These are phyloP conservation scores for Sphaerophoria rueppellii DNA, from an alignment of 2,888 invertebrate species.

Conservation along the genomic window DNA sequence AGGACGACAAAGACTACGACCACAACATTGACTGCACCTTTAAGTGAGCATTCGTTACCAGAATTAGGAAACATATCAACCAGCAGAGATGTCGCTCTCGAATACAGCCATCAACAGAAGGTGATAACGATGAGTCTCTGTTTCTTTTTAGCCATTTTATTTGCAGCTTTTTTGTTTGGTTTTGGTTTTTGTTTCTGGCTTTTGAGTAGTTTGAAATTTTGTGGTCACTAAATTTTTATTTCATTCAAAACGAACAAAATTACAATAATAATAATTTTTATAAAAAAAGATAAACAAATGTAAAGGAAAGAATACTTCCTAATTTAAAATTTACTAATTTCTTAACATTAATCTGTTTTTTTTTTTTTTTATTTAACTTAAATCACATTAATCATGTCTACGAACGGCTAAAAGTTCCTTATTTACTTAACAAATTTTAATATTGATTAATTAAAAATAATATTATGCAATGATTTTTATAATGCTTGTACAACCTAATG, in stretches of 20 bases:
- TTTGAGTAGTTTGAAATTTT: conserved; percentile 78
- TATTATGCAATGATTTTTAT: conserved; percentile 16
- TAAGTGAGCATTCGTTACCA: conserved; percentile 56
- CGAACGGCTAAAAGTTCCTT: conserved; percentile 14
- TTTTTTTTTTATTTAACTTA: conserved; percentile 14
- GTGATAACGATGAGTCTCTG: conserved; percentile 81
- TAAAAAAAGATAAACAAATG: background rate
- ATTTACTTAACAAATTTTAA: conserved; percentile 19
- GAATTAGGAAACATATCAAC: conserved; percentile 70
- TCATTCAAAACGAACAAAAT: no score
- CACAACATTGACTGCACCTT: conserved; percentile 48
- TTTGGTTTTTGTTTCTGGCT: conserved; percentile 82
- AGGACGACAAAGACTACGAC: conserved; percentile 56
- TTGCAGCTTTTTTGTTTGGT: conserved; percentile 82
- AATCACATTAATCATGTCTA: conserved; percentile 22
- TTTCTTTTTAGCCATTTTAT: conserved; percentile 80
- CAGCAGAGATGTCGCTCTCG: conserved; percentile 74
- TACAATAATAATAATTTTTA: background rate
- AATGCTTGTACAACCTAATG: background rate
- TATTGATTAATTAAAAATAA: conserved; percentile 12
- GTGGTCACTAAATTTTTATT: conserved; percentile 71
- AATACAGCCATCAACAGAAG: conserved; percentile 79
- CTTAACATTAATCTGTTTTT: conserved; percentile 8
- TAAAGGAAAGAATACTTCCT: conserved; percentile 1
- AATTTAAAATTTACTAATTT: conserved; percentile 6